Conservation (phyloP, 2,888 invertebrate genomes). For the Eilema caniola region DNA sequence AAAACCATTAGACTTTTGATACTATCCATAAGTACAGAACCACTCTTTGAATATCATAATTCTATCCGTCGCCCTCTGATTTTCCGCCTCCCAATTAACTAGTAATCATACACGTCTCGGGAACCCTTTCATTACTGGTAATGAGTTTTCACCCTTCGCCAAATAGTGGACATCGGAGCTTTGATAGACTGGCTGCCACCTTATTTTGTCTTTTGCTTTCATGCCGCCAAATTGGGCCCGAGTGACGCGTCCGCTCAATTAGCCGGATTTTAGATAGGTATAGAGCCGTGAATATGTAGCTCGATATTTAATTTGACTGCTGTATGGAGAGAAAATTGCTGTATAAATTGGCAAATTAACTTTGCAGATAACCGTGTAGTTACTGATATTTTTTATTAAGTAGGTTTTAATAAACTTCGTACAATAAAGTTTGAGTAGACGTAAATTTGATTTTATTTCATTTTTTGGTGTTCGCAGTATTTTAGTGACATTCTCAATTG, state of each 20-base stretch:
- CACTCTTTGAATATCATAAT: constrained; percentile 69
- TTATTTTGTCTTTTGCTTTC: constrained; percentile 75
- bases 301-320: constrained; percentile 40
- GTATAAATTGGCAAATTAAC: constrained; percentile 6
- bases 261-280: constrained; percentile 43
- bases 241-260: constrained; percentile 65
- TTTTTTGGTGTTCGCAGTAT: not conserved
- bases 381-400: not conserved
- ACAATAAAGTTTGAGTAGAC: not conserved
- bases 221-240: constrained; percentile 67
- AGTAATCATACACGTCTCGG: constrained; percentile 84
- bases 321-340: constrained; percentile 24
- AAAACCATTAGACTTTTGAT: not conserved
- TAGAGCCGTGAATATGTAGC: constrained; percentile 36
- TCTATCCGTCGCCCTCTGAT: constrained; percentile 78
- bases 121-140: constrained; percentile 84
- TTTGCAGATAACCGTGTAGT: not conserved
- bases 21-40: not conserved
- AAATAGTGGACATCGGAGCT: constrained; percentile 82
- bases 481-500: no score
- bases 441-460: not conserved
- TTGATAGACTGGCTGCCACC: constrained; percentile 67
- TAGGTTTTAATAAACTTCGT: not conserved
- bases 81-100: constrained; percentile 84
- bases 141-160: constrained; percentile 85